These are phyloP conservation scores for Drosophila basisetae DNA, from an alignment of 2,888 invertebrate genomes.

Conservation along the genomic window DNA sequence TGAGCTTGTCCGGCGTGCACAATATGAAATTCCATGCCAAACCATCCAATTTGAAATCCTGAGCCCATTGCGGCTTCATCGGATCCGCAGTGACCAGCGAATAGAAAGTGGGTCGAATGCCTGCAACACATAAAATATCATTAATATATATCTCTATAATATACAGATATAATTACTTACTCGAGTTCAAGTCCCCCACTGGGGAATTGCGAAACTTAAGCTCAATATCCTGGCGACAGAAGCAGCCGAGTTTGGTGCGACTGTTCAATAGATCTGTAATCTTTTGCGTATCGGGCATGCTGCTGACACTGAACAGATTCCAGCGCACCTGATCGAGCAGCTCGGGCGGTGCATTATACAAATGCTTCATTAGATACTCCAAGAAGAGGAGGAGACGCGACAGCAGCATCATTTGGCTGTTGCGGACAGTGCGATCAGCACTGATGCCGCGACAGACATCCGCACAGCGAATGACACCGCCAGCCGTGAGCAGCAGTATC, in stretches of 20 bases:
- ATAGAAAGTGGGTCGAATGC: slow-evolving; percentile 96
- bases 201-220: slow-evolving; percentile 89
- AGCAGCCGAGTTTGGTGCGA: slow-evolving; percentile 88
- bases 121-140: slow-evolving; percentile 85
- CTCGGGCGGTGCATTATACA: slow-evolving; percentile 96
- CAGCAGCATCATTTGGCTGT: slow-evolving; percentile 91
- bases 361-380: slow-evolving; percentile 97
- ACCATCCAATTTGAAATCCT: slow-evolving; percentile 96
- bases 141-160: not conserved
- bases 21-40: slow-evolving; percentile 97
- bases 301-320: slow-evolving; percentile 90
- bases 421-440: slow-evolving; percentile 83
- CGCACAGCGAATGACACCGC: slow-evolving; percentile 89
- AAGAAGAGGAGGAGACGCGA: slow-evolving; percentile 94
- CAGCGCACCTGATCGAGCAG: slow-evolving; percentile 95
- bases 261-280: slow-evolving; percentile 85
- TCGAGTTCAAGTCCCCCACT: slow-evolving; percentile 84
- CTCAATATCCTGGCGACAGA: slow-evolving; percentile 90
- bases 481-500: slow-evolving; percentile 93
- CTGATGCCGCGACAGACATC: slow-evolving; percentile 87
- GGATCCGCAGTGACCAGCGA: slow-evolving; percentile 92
- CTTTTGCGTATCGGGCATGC: slow-evolving; percentile 87
- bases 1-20: slow-evolving; percentile 95
- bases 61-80: slow-evolving; percentile 83
- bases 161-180: slow-evolving; percentile 57